phyloP scores from a whole-genome alignment of 2,888 invertebrate species.

The Ophraella communa region DNA sequence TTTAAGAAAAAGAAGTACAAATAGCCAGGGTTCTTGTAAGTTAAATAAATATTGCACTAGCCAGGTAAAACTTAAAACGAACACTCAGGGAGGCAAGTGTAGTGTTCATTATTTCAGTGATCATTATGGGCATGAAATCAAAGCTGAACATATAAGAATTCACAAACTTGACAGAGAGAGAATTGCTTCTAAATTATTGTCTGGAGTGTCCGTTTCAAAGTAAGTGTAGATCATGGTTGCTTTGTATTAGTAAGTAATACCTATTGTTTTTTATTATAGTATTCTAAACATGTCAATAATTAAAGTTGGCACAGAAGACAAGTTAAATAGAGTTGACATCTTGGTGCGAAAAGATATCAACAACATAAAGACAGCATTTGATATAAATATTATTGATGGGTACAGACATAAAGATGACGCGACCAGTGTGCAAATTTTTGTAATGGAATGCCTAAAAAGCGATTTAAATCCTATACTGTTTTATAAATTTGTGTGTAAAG shows the following conservation, averaged over 20 bases:
- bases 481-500: neutral
- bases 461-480: neutral
- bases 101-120: neutral
- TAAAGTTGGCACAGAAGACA: neutral
- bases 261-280: neutral
- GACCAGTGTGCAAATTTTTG: neutral
- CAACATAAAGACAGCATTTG: too few species aligned
- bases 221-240: constrained; percentile 3
- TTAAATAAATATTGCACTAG: neutral
- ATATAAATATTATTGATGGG: neutral
- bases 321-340: neutral
- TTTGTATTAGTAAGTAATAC: too few species aligned
- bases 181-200: neutral
- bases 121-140: constrained; percentile 2
- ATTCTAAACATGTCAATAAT: neutral
- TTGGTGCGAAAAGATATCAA: neutral
- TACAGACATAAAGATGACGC: neutral
- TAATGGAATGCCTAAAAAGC: too few species aligned
- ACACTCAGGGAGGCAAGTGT: neutral
- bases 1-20: too few species aligned
- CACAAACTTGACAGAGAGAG: neutral
- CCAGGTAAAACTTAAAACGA: neutral
- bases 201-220: constrained; percentile 3
- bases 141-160: constrained; percentile 1
- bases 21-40: neutral